Base-by-base conservation (phyloP, 2,888 invertebrate genomes). In the Lycocerus yunnanus region DNA sequence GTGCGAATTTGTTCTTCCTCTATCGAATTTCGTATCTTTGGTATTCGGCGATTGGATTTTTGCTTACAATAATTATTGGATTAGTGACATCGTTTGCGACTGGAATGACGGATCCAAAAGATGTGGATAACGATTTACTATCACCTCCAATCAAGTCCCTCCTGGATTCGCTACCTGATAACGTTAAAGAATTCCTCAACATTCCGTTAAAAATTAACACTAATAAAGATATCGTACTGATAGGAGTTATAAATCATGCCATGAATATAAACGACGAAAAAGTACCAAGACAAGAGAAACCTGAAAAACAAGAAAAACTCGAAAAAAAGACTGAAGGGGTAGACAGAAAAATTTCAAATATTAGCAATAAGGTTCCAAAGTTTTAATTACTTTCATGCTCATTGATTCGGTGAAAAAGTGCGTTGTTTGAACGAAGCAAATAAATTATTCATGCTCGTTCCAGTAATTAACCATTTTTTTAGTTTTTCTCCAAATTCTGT, bases 11-110 rank as follows among this genome's bases (percentile, higher is more conserved):
- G 60, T 85, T 86, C 71, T 79, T 86, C 69, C 75, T 95, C 74
- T 95, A 93, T 84, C 90, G 92, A n/a, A 88, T 96, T 71, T 95
- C 95, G 24, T 97, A 97, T 85, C 90, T 97, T 83, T 97, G 97
- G 96, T 97, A 96, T 87, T 95, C 96, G 8, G 92, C 92, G 69
- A 91, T 96, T 72, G 96, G 97, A 3, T 93, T 93, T 80, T 79
- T 92, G 3, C 88, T 92, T 0, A 95, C 95, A 0, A 87, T 96
- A 18, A 82, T 94, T 11, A 88, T 94, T 11, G 97, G 97, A 0
- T 86, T 94, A 61, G 71, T 91, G 2, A 92, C 93, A 58, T 96
- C 96, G n/a, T 88, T 92, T 20, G 81, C 91, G 15, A 92, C 93
- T 0, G 92, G 92, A 1, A 85, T 88, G 59, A 90, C 91, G 63